phyloP scores from a whole-genome alignment of 2,888 invertebrate species.

The Leptarthrus brevirostris region DNA sequence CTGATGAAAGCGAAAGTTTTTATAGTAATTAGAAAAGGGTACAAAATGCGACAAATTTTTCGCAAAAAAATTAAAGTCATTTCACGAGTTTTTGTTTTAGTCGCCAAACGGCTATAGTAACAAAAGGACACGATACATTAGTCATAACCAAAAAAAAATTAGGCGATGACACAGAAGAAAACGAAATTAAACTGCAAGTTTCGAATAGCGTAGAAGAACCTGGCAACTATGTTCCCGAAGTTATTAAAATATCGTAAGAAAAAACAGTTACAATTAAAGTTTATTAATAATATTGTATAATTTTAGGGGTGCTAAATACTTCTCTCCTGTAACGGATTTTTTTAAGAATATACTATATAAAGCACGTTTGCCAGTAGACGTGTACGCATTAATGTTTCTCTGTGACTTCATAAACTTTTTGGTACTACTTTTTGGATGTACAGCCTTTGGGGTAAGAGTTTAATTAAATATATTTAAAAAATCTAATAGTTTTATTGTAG shows the following conservation, averaged over 20 bases:
- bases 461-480: background rate
- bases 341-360: constrained; percentile 72
- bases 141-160: constrained; percentile 16
- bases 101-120: constrained; percentile 26
- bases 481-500: no score
- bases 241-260: constrained; percentile 70
- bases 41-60: no score
- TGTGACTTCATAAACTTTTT: constrained; percentile 99
- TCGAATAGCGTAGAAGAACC: constrained; percentile 67
- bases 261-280: no score
- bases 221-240: constrained; percentile 67
- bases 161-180: constrained; percentile 30
- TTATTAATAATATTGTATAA: no score
- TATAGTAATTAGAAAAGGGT: no score
- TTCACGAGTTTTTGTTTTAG: constrained; percentile 8
- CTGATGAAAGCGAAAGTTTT: no score
- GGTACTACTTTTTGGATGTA: constrained; percentile 95
- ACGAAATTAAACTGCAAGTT: constrained; percentile 62
- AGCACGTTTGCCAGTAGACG: constrained; percentile 68
- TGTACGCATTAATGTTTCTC: constrained; percentile 98
- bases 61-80: no score
- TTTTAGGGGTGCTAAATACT: constrained; percentile 76
- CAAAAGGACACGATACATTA: constrained; percentile 29
- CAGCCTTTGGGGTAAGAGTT: constrained; percentile 89
- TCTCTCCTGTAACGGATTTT: constrained; percentile 78